Evolutionary conservation across 2,797 vertebrate species (phyloP).

Genomic region (Neoniphon sammara): DNA sequence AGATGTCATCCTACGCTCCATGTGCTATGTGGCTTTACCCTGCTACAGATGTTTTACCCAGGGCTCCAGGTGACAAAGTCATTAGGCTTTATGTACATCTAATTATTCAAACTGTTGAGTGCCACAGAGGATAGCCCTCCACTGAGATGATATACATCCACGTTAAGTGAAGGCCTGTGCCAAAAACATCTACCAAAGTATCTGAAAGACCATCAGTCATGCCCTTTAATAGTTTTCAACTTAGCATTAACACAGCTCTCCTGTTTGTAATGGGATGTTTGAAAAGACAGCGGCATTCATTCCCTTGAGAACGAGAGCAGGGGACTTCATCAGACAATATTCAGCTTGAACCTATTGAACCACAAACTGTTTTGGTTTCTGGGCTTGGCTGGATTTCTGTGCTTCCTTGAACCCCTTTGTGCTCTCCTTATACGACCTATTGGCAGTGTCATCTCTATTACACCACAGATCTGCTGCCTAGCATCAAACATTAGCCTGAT

Average conservation of each 20-base stretch:
- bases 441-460: conserved; percentile 62
- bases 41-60: conserved; percentile 59
- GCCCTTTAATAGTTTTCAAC: conserved; percentile 52
- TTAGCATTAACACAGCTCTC: conserved; percentile 38
- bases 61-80: conserved; percentile 62
- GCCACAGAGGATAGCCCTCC: conserved; percentile 24
- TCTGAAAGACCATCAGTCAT: conserved; percentile 47
- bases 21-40: background rate
- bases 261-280: conserved; percentile 22
- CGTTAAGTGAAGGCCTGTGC: conserved; percentile 31
- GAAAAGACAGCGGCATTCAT: conserved; percentile 44
- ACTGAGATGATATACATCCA: conserved; percentile 53
- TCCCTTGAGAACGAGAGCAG: conserved; percentile 34
- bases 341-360: conserved; percentile 61
- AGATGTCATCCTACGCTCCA: conserved; percentile 45
- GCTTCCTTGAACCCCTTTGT: conserved; percentile 49
- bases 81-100: conserved; percentile 55
- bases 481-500: conserved; percentile 48
- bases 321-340: conserved; percentile 46
- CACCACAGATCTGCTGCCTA: conserved; percentile 54
- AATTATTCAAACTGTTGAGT: conserved; percentile 59
- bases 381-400: conserved; percentile 49
- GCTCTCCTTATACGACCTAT: conserved; percentile 53
- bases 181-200: conserved; percentile 19
- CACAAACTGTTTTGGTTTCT: conserved; percentile 54